A percentile compares a stretch with the other conserved stretches of the same genome.
phyloP scores from a whole-genome alignment of 2,113 vertebrate genomes.

The Neolamprologus cancellatus region DNA sequence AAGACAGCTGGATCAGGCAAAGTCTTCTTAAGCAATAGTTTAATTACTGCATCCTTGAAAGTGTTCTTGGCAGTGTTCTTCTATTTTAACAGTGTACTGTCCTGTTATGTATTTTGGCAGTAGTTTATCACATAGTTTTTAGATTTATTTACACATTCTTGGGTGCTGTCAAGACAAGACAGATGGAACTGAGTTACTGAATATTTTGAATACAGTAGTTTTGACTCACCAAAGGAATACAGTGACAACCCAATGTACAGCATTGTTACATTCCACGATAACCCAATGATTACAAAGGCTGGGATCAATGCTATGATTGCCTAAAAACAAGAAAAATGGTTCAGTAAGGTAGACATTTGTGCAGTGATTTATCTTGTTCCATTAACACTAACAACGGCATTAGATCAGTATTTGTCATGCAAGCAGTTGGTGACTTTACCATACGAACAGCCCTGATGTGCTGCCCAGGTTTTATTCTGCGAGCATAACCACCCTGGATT shows the following conservation, averaged over 20 bases:
- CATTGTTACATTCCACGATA: constrained; percentile 71
- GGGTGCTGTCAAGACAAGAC: not conserved
- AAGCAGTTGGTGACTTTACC: constrained; percentile 64
- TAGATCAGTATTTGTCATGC: not conserved
- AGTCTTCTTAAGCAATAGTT: not conserved
- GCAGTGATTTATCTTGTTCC: not conserved
- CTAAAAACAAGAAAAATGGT: constrained; percentile 55
- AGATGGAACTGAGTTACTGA: not conserved
- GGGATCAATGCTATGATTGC: constrained; percentile 84
- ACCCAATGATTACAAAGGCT: constrained; percentile 86
- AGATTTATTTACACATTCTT: not conserved
- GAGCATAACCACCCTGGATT: constrained; percentile 89
- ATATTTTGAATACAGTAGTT: not conserved
- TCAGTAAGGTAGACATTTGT: not conserved
- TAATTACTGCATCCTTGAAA: not conserved
- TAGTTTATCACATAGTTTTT: not conserved
- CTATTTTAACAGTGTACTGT: not conserved
- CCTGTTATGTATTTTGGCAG: not conserved
- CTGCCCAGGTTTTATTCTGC: constrained; percentile 82
- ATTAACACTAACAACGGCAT: not conserved
- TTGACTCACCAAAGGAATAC: constrained; percentile 87
- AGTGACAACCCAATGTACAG: constrained; percentile 82
- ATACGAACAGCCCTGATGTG: constrained; percentile 78
- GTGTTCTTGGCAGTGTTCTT: not conserved
- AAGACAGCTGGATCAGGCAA: not conserved